Conservation (phyloP, 2,113 vertebrate genomes). For the Typhlomys cinereus region DNA sequence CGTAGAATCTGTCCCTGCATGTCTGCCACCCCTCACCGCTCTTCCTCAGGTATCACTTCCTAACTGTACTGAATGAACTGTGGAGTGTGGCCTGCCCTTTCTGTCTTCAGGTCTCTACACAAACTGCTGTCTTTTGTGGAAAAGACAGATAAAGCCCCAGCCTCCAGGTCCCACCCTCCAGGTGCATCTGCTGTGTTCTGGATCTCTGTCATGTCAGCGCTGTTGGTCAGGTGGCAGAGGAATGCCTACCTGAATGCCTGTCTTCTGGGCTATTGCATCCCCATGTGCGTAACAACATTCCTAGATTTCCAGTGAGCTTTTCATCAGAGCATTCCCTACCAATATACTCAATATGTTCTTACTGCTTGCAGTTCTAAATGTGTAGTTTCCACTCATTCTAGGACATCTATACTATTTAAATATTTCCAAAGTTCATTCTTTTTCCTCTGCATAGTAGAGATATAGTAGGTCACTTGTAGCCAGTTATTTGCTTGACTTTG, state of each 20-base stretch:
- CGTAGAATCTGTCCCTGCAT: neutral
- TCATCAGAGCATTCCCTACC: neutral
- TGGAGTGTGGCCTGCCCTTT: neutral
- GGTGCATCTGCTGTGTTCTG: neutral
- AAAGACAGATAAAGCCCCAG: neutral
- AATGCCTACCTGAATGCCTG: too few relatives aligned
- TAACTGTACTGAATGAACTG: neutral
- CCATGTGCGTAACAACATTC: neutral
- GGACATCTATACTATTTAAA: neutral
- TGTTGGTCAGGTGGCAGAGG: neutral
- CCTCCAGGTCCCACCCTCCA: neutral
- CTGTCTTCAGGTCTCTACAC: neutral
- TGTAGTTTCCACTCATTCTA: neutral
- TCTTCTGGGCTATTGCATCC: neutral
- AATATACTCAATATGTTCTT: neutral
- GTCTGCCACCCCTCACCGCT: neutral
- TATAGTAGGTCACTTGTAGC: neutral
- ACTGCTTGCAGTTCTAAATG: constrained; percentile 3
- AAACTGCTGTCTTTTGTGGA: neutral
- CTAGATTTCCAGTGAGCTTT: neutral
- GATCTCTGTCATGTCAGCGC: neutral
- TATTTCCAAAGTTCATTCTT: neutral
- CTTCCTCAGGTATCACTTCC: neutral
- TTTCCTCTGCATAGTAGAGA: neutral
- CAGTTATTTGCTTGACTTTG: neutral